Conservation (phyloP, 2,888 invertebrate genomes). For the Trissolcus japonicus region DNA sequence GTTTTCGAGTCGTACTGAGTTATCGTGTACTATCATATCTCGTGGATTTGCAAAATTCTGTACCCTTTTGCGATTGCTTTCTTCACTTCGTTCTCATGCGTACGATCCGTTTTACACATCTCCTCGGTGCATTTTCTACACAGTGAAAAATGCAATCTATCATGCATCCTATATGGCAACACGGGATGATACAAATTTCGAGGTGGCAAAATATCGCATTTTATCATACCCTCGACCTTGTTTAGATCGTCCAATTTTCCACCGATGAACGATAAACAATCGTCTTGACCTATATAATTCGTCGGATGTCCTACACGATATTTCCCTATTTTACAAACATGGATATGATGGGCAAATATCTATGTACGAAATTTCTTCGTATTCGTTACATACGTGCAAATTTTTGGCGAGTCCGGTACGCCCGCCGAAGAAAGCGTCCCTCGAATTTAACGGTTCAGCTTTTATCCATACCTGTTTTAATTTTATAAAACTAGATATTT, state of each 20-base stretch:
- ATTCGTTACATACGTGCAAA: neutral
- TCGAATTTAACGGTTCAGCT: neutral
- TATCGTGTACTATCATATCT: constrained; percentile 28
- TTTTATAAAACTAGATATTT: neutral
- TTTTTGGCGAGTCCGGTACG: neutral
- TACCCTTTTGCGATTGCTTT: constrained; percentile 10
- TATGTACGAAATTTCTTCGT: neutral
- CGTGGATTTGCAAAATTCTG: neutral
- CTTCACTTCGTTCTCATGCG: constrained; percentile 3
- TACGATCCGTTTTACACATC: constrained; percentile 38
- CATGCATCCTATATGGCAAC: constrained; percentile 54
- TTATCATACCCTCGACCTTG: constrained; percentile 58
- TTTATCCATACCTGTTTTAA: neutral
- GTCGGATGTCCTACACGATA: neutral
- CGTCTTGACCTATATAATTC: neutral
- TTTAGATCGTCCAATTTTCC: neutral
- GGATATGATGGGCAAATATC: neutral
- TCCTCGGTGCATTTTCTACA: constrained; percentile 67
- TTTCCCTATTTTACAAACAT: neutral
- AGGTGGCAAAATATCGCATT: constrained; percentile 61
- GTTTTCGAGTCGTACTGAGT: neutral
- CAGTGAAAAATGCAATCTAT: constrained; percentile 67
- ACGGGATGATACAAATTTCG: constrained; percentile 25
- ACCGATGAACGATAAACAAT: constrained; percentile 19
- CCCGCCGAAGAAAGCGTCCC: neutral